phyloP scores from a whole-genome alignment of 37 sponge, comb jelly and placozoan species.

The Oscarella lobularis region DNA sequence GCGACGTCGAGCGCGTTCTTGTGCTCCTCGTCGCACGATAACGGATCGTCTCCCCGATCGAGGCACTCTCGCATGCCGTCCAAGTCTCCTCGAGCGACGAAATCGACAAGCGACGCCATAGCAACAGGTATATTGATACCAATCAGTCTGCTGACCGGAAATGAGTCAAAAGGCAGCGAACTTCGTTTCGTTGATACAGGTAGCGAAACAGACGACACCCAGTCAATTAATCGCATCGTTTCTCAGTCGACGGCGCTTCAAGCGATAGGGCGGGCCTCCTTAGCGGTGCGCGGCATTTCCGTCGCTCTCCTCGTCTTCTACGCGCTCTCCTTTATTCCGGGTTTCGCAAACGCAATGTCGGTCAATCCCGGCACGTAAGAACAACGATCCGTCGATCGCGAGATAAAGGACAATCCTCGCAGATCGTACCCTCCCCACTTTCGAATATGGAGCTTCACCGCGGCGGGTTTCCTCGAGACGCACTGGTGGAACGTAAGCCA shows the following conservation, averaged over 20 bases:
- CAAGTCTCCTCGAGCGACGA: neutral
- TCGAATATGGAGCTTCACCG: conserved; percentile 63
- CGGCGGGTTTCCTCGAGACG: conserved; percentile 58
- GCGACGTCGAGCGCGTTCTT: neutral
- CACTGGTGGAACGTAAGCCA: conserved; percentile 1
- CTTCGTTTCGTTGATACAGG: too few species aligned
- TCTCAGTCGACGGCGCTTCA: too few species aligned
- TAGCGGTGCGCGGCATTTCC: conserved; percentile 37
- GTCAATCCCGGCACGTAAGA: conserved; percentile 60
- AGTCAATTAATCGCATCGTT: too few species aligned
- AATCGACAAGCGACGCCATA: neutral
- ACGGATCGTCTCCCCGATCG: neutral
- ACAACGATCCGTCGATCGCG: neutral
- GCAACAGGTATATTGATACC: neutral
- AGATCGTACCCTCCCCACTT: conserved; percentile 61
- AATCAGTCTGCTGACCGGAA: too few species aligned
- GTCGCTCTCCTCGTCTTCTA: conserved; percentile 35
- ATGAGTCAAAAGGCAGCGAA: too few species aligned
- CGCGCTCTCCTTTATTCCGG: conserved; percentile 38
- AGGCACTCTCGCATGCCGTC: neutral
- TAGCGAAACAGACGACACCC: too few species aligned
- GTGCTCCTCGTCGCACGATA: neutral
- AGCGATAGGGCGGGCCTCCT: conserved; percentile 25
- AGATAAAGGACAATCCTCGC: neutral
- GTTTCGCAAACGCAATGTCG: conserved; percentile 35